These are phyloP conservation scores for Papilio demoleus DNA, from an alignment of 2,888 invertebrate species.

Conservation along the genomic window DNA sequence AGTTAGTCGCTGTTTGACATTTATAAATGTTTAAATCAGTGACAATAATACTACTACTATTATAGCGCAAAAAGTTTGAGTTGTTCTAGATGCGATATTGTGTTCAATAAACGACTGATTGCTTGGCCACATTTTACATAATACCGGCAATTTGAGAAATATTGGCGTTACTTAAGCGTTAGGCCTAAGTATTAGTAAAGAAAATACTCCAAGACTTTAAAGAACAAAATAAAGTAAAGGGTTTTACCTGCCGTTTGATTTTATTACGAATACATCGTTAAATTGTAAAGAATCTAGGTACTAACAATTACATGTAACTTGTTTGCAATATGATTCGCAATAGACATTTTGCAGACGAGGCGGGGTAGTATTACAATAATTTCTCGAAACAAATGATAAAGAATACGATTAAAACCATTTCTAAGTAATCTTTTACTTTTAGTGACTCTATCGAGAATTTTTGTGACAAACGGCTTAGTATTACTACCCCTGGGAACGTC, in stretches of 20 bases:
- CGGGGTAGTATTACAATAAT: slow-evolving; percentile 28
- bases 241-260: no score
- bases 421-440: not conserved
- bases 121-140: no score
- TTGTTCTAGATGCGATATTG: no score
- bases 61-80: no score
- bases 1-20: slow-evolving; percentile 15
- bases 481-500: no score
- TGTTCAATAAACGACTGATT: no score
- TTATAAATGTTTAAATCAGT: slow-evolving; percentile 15
- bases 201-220: not conserved
- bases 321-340: slow-evolving; percentile 29
- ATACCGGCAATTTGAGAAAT: no score
- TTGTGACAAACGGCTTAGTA: no score
- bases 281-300: no score
- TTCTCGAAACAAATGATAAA: slow-evolving; percentile 26
- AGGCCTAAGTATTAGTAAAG: not conserved
- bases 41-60: not conserved
- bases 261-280: no score
- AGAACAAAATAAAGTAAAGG: no score
- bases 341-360: slow-evolving; percentile 15
- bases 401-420: not conserved
- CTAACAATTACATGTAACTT: not conserved
- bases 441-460: no score
- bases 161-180: not conserved